Evolutionary conservation across 2,888 invertebrate species (phyloP), one percentile per base, ranked within the genome.

Genomic region (Callimorpha dominula): DNA sequence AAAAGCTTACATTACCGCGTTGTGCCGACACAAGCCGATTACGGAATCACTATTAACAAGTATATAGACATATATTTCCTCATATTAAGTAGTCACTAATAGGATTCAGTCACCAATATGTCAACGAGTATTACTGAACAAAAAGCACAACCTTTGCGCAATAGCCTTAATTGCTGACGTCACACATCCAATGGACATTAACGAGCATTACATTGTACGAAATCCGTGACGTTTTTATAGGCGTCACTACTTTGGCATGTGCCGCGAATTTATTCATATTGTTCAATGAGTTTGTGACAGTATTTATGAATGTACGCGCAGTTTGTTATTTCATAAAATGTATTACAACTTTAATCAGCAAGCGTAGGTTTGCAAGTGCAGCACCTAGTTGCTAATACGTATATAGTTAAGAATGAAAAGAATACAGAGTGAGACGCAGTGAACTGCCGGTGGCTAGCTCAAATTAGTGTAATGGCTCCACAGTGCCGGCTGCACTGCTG

Each of bases 91-190:
- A 43, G 57, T 60, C 40, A 14, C 42, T 60, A 66, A 60, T 57
- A 65, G 49, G 15, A 65, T 65, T 20, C 17, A 52, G 52, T 20
- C 62, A 17, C 42, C 43, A 46, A 49, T 42, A 62, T 66, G 14
- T 71, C 71, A 62, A 52, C 62, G 15, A 31, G 67, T 67, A 60
- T 71, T 67, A 70, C 65, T 14, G 69, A 12, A 52, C 67, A 71
- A 71, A 71, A 71, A 71, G 62, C 11, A 62, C 60, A 62, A 49
- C 60, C 54, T 46, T 17, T 46, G 54, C 46, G 12, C 70, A 68
- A 68, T 64, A 72, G 52, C 66, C 60, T 70, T 80, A 78, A 78
- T 77, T 78, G 77, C 72, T 74, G 78, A 75, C 75, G 78, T 73
- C 71, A 78, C 69, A 8, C 1, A 68, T 60, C 17, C 50, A 69